Evolutionary conservation across 2,113 vertebrate species (phyloP).

Genomic region (Melozone crissalis): DNA sequence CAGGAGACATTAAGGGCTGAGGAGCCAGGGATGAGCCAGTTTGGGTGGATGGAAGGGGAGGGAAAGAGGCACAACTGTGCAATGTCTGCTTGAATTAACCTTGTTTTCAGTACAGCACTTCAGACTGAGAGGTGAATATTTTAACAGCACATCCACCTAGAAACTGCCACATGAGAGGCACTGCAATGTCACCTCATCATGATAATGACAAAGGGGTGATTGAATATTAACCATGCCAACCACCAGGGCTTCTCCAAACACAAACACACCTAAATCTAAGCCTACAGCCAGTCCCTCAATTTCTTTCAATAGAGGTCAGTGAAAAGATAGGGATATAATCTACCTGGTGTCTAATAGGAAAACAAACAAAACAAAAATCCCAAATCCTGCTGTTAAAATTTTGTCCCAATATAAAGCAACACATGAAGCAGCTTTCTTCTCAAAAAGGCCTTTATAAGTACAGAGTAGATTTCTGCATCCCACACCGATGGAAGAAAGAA

Average conservation of each 20-base stretch:
- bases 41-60: background rate
- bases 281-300: background rate
- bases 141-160: background rate
- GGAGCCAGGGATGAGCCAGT: background rate
- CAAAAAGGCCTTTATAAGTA: background rate
- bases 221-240: background rate
- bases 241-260: background rate
- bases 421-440: background rate
- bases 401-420: background rate
- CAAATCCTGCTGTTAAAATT: background rate
- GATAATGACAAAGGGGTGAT: background rate
- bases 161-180: background rate
- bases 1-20: background rate
- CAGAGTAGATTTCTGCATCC: background rate
- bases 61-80: background rate
- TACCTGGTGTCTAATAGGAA: background rate
- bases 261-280: background rate
- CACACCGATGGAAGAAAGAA: accelerated
- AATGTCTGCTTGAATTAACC: background rate
- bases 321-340: background rate
- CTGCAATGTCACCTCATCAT: background rate
- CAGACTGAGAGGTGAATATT: background rate
- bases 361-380: background rate
- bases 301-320: background rate
- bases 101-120: background rate